A percentile compares a stretch with the other conserved stretches of the same genome.
These are phyloP conservation scores for Trichogramma dendrolimi DNA, from an alignment of 2,888 invertebrate genomes.

Conservation along the genomic window DNA sequence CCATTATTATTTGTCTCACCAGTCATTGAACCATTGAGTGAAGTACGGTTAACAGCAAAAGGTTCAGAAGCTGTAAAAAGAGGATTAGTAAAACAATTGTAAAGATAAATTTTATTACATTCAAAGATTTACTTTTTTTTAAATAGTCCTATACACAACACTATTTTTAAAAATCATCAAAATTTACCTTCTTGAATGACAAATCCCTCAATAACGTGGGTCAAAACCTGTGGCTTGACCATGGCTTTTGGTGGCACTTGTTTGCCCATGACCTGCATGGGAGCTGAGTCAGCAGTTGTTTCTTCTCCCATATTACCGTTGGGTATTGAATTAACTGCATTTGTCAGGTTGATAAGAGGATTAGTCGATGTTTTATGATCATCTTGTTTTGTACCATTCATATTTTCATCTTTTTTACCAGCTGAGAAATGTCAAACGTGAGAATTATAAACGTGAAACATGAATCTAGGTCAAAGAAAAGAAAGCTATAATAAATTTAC, in stretches of 20 bases:
- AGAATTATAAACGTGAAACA: constrained; percentile 1
- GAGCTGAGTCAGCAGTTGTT: constrained; percentile 33
- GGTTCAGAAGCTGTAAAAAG: constrained; percentile 66
- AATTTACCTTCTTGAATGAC: constrained; percentile 82
- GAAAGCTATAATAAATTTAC: constrained; percentile 19
- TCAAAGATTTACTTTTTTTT: constrained; percentile 5
- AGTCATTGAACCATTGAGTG: constrained; percentile 52
- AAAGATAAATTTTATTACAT: constrained; percentile 8
- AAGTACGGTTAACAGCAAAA: constrained; percentile 71
- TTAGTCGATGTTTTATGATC: constrained; percentile 49
- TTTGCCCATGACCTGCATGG: constrained; percentile 40
- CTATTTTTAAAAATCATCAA: background rate
- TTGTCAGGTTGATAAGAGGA: constrained; percentile 48
- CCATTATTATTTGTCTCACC: constrained; percentile 42
- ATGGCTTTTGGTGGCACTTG: constrained; percentile 76
- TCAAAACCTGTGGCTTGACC: constrained; percentile 92
- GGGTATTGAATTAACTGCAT: constrained; percentile 47
- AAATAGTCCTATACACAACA: constrained; percentile 4
- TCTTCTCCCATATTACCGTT: constrained; percentile 45
- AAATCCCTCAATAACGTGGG: constrained; percentile 95
- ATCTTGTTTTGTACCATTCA: constrained; percentile 30
- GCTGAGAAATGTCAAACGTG: too few species aligned
- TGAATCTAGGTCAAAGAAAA: background rate
- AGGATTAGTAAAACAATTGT: constrained; percentile 11
- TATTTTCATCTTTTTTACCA: constrained; percentile 8